A percentile compares a stretch with the other conserved stretches of the same genome.
Conservation (phyloP, 2,113 vertebrate species). For the Xenopus borealis region DNA sequence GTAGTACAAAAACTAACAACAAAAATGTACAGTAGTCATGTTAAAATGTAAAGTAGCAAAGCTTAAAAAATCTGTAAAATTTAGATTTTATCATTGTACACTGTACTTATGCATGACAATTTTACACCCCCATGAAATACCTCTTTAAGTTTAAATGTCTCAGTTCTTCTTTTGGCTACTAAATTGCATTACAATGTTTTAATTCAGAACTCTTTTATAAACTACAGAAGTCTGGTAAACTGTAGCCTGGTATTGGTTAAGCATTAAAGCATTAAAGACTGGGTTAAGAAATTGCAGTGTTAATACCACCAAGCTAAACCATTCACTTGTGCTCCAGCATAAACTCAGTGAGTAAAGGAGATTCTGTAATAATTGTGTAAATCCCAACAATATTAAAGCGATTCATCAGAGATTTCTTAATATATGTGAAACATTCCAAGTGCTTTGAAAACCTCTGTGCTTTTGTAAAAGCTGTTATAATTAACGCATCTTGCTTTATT, state of each 20-base stretch:
- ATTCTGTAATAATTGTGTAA: slow-evolving; percentile 81
- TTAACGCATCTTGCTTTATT: slow-evolving; percentile 77
- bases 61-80: too few species aligned
- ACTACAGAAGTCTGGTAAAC: too few species aligned
- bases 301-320: slow-evolving; percentile 78
- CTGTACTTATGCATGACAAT: too few species aligned
- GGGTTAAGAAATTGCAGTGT: slow-evolving; percentile 75
- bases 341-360: slow-evolving; percentile 78
- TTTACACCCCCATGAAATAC: too few species aligned
- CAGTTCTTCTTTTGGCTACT: too few species aligned
- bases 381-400: slow-evolving; percentile 83
- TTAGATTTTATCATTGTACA: too few species aligned
- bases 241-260: slow-evolving; percentile 80
- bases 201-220: too few species aligned
- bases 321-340: slow-evolving; percentile 75
- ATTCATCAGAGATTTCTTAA: slow-evolving; percentile 78
- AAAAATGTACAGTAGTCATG: too few species aligned
- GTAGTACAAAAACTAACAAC: too few species aligned
- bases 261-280: slow-evolving; percentile 76
- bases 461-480: slow-evolving; percentile 73
- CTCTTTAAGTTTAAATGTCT: too few species aligned
- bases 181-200: too few species aligned
- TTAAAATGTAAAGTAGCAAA: too few species aligned
- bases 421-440: slow-evolving; percentile 76
- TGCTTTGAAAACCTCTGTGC: slow-evolving; percentile 66